phyloP scores from a whole-genome alignment of 2,888 invertebrate species.

The Synanthedon formicaeformis region DNA sequence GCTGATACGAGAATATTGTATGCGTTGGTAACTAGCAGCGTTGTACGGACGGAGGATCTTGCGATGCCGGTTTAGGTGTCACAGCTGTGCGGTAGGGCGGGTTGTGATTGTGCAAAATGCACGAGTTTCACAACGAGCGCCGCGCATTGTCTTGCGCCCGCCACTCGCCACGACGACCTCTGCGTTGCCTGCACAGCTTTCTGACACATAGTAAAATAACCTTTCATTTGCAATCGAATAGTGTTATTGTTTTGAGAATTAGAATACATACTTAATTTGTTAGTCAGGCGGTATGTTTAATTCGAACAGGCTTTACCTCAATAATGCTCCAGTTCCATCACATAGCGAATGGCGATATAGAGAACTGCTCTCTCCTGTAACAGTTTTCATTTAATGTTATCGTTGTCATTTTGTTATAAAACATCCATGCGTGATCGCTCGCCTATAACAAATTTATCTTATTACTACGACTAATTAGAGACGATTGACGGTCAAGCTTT shows the following conservation, averaged over 20 bases:
- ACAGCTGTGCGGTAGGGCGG: conserved; percentile 30
- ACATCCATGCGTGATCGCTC: not conserved
- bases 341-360: too few relatives aligned
- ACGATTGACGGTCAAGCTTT: conserved; percentile 20
- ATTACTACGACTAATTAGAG: not conserved
- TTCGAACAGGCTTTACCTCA: too few relatives aligned
- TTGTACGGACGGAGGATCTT: not conserved
- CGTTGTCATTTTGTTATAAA: conserved; percentile 26
- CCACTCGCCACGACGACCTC: conserved; percentile 66
- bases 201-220: conserved; percentile 14
- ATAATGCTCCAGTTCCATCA: too few relatives aligned
- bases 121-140: conserved; percentile 60
- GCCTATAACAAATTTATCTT: not conserved
- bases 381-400: conserved; percentile 12
- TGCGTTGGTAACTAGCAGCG: not conserved
- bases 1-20: not conserved
- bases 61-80: not conserved
- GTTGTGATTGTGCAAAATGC: conserved; percentile 53
- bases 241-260: too few relatives aligned
- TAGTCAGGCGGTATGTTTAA: too few relatives aligned
- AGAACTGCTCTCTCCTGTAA: too few relatives aligned
- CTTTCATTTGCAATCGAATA: not conserved
- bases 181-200: conserved; percentile 35
- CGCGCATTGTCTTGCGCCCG: conserved; percentile 67
- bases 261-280: too few relatives aligned